A percentile compares a stretch with the other conserved stretches of the same genome.
Conservation (phyloP, 2,888 invertebrate species). For the Phyllotreta cruciferae region DNA sequence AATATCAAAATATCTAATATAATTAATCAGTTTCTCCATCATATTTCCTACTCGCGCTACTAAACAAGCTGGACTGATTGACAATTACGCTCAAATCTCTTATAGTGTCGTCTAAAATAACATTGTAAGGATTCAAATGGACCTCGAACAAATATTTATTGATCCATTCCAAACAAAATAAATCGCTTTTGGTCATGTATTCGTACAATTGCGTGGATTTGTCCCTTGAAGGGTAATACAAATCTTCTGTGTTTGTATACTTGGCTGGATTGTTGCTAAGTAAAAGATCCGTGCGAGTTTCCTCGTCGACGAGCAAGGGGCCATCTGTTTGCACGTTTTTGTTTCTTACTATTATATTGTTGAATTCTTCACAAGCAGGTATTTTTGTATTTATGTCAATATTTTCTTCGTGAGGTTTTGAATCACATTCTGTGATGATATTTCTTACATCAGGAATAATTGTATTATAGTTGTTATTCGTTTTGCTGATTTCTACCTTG, state of each 20-base stretch:
- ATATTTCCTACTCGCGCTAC: conserved; percentile 30
- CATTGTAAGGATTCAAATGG: conserved; percentile 46
- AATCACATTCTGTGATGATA: too few species aligned
- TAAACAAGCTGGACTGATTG: conserved; percentile 40
- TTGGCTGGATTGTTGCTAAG: neutral
- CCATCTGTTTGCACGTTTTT: neutral
- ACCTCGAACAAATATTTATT: conserved; percentile 50
- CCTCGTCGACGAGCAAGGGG: neutral
- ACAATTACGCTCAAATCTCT: conserved; percentile 46
- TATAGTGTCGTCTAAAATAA: conserved; percentile 49
- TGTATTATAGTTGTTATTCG: too few species aligned
- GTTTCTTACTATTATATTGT: conserved; percentile 2
- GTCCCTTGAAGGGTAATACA: conserved; percentile 10
- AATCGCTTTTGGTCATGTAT: conserved; percentile 48
- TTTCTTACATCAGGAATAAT: too few species aligned
- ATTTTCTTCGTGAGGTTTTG: too few species aligned
- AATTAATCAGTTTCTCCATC: neutral
- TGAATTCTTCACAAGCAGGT: too few species aligned
- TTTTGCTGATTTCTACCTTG: too few species aligned
- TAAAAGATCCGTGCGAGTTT: neutral
- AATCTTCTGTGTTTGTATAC: conserved; percentile 22
- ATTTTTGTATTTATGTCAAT: too few species aligned
- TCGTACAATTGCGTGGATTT: conserved; percentile 34
- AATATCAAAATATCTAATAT: conserved; percentile 3
- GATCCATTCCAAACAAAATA: conserved; percentile 52